A percentile compares a stretch with the other conserved stretches of the same genome.
These are phyloP conservation scores for Sesamia inferens DNA, from an alignment of 2,888 invertebrate genomes.

Conservation along the genomic window DNA sequence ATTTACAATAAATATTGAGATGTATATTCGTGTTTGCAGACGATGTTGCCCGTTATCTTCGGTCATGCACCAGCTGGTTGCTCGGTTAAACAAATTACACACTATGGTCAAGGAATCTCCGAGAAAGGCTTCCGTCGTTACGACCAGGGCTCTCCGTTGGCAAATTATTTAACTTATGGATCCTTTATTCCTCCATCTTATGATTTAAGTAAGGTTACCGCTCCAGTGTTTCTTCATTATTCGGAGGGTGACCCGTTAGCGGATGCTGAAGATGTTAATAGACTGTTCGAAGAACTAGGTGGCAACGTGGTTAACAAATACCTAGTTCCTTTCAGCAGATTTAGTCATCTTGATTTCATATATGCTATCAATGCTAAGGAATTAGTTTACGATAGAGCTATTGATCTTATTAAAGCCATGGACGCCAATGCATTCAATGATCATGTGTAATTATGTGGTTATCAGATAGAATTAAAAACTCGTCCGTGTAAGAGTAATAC, in stretches of 20 bases:
- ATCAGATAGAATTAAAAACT: background rate
- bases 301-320: slow-evolving; percentile 85
- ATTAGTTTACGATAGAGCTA: slow-evolving; percentile 90
- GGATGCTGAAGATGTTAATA: slow-evolving; percentile 87
- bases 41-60: slow-evolving; percentile 92
- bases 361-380: slow-evolving; percentile 91
- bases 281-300: slow-evolving; percentile 87
- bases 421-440: background rate
- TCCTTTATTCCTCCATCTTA: slow-evolving; percentile 89
- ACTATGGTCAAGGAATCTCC: slow-evolving; percentile 92
- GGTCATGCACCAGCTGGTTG: slow-evolving; percentile 93
- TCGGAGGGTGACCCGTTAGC: slow-evolving; percentile 92
- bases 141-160: slow-evolving; percentile 85
- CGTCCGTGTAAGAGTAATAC: background rate
- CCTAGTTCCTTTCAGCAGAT: slow-evolving; percentile 88
- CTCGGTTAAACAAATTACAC: slow-evolving; percentile 92
- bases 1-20: background rate
- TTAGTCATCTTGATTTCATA: slow-evolving; percentile 93
- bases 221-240: slow-evolving; percentile 92
- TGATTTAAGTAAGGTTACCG: slow-evolving; percentile 87
- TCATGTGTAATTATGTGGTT: background rate
- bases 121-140: slow-evolving; percentile 89
- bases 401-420: slow-evolving; percentile 84
- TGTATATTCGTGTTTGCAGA: slow-evolving; percentile 81
- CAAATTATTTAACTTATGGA: slow-evolving; percentile 90